Percentiles rank a stretch among this genome's conserved stretches.
Conservation (phyloP, 1,140 invertebrate species). For the Phortica variegata region DNA sequence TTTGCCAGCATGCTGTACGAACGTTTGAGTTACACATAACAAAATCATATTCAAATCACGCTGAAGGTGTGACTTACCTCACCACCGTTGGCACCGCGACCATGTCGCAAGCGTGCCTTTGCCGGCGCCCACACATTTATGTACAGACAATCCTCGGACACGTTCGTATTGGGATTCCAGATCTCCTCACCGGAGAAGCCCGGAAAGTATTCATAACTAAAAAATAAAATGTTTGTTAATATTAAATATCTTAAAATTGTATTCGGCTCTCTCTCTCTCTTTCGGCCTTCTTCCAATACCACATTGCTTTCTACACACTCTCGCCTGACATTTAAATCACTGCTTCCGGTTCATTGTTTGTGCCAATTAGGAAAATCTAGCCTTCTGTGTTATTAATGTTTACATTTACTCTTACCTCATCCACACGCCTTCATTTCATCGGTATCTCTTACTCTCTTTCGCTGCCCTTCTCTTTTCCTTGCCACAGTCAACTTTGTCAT, state of each 20-base stretch:
- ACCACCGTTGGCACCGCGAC: constrained; percentile 54
- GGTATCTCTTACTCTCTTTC: not conserved
- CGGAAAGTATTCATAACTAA: constrained; percentile 78
- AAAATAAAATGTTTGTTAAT: not conserved
- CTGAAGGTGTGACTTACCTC: constrained; percentile 32
- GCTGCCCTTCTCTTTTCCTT: not conserved
- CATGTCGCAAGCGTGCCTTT: constrained; percentile 69
- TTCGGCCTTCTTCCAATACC: not conserved
- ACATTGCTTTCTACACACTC: too few relatives aligned
- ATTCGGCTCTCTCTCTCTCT: too few relatives aligned
- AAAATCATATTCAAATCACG: not conserved
- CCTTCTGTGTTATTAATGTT: constrained; percentile 52
- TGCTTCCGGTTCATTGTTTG: constrained; percentile 20
- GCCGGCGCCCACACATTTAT: constrained; percentile 90
- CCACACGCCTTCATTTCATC: constrained; percentile 2
- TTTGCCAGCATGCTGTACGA: constrained; percentile 36
- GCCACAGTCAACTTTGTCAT: too few relatives aligned
- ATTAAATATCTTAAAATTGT: too few relatives aligned
- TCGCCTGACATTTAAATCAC: too few relatives aligned
- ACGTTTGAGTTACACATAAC: not conserved
- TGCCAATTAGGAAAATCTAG: constrained; percentile 45
- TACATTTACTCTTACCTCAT: constrained; percentile 42
- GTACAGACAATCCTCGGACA: constrained; percentile 92
- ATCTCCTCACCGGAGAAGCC: constrained; percentile 90
- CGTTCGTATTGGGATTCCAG: constrained; percentile 93